Percentiles rank a stretch among this genome's conserved stretches.
phyloP scores from a whole-genome alignment of 2,797 vertebrate species.

The Chelon auratus region DNA sequence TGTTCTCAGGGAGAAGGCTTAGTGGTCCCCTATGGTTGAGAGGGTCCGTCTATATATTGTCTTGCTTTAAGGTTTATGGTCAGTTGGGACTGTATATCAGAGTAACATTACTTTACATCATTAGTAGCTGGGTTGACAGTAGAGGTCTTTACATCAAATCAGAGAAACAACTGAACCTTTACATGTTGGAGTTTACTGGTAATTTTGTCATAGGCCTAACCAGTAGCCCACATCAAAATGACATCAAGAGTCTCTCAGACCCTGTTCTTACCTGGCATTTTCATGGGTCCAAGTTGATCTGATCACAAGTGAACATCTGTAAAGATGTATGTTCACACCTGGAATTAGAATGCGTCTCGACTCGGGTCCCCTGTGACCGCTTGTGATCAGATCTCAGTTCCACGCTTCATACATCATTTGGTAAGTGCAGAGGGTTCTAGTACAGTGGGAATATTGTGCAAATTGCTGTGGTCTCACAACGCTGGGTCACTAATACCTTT shows the following conservation, averaged over 20 bases:
- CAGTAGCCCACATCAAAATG: not conserved
- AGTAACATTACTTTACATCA: conserved; percentile 7
- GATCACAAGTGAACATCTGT: not conserved
- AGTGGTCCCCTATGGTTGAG: conserved; percentile 19
- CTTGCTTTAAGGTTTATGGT: conserved; percentile 12
- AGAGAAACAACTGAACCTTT: too few relatives aligned
- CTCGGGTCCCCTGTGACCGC: too few relatives aligned
- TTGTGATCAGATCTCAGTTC: too few relatives aligned
- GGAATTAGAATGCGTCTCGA: too few relatives aligned
- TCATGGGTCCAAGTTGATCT: conserved; percentile 18
- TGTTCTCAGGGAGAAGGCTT: conserved; percentile 40
- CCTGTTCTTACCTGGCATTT: too few relatives aligned
- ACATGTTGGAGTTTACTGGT: not conserved
- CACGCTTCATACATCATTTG: too few relatives aligned
- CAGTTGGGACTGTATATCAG: conserved; percentile 15
- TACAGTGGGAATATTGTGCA: too few relatives aligned
- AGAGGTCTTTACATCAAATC: not conserved
- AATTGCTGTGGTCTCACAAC: too few relatives aligned
- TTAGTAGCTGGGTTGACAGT: conserved; percentile 12
- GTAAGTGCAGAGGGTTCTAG: too few relatives aligned
- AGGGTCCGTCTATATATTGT: not conserved
- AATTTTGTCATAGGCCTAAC: too few relatives aligned
- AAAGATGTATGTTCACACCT: too few relatives aligned
- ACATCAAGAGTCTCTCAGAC: not conserved
- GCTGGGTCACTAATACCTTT: too few relatives aligned